Evolutionary conservation across 1,140 invertebrate species (phyloP), one percentile per base, ranked within the genome.

Genomic region (Brachionus koreanus): DNA sequence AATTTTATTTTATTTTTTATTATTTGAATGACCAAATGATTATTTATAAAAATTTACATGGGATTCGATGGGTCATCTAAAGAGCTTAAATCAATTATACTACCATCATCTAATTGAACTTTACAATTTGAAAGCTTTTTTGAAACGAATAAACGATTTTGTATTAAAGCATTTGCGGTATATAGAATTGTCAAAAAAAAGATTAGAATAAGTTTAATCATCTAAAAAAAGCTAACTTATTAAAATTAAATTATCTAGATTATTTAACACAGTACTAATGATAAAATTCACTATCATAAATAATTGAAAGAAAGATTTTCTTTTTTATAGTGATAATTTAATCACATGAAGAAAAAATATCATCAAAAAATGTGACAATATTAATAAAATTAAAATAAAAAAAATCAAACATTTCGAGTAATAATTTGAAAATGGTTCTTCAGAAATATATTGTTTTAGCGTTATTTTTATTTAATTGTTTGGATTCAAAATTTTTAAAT

Each of bases 21-120:
- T 29, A 3, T 29, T 29, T 29, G 1, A 29, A 29, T 29, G 29
- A 29, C 29, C 29, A 29, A 29, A 29, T 2, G 3, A 29, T 72
- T 25, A 52, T 52, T 52, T 12, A 65, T 16, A 39, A 16, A 69
- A n/a, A 16, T 37, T 37, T 49, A 76, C 74, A 49, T 7, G 2
- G 75, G 75, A 23, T 79, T 57, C 6, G 49, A 42, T 19, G 75
- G 75, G 13, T 61, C 57, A 12, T 79, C 75, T 16, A 79, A 42
- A 42, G 75, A 79, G 10, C 75, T 79, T 13, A 79, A 42, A 57
- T 79, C 75, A 42, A 79, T 25, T 16, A 79, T 57, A 5, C 16
- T 16, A 23, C 49, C 49, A 65, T 79, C 75, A 23, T 79, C 75
- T 23, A 79, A 33, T 43, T 79, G 10, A 57, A 23, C 75, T 79